Evolutionary conservation across 2,888 invertebrate genomes (phyloP), one percentile per base, ranked within the genome.

Genomic region (Aquatica leii): DNA sequence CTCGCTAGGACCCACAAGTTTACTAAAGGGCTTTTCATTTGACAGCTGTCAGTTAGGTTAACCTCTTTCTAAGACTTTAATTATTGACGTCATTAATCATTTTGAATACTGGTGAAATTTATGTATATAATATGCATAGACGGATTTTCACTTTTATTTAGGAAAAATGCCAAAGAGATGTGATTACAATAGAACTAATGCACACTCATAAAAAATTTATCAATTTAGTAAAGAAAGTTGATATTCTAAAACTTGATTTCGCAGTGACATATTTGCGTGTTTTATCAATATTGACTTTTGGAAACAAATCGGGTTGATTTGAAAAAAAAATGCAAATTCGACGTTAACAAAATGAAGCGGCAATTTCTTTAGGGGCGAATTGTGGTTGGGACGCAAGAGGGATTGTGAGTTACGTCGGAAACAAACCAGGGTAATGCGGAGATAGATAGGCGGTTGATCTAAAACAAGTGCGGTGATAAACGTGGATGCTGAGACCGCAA

Each of bases 401-500:
- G 24, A 58, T 58, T 50, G 53, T 62, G 58, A 56, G 64, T 57
- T 59, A 53, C 59, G 65, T 63, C 63, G 64, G 64, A 64, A 61
- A 52, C 61, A 59, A 59, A 53, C 63, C 61, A 63, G 70, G 69
- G 68, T 69, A 69, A 72, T 71, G 65, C 70, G 59, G 65, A 78
- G 79, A 80, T 78, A 76, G 77, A 80, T 81, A 73, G 80, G 76
- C 76, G 79, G 79, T 78, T 78, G 79, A 78, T 78, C 76, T 77
- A 71, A 75, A 78, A 79, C 79, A 77, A 78, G 78, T 76, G 77
- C 77, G 78, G 79, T 79, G 79, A 80, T 80, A 80, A 80, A 80
- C 80, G 77, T 73, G 78, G 74, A 78, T 76, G 77, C 74, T 75
- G 76, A 76, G 75, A 77, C 79, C 78, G 75, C 78, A 76, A 73